These are phyloP conservation scores for Furcula furcula DNA, from an alignment of 2,888 invertebrate genomes.

Conservation along the genomic window DNA sequence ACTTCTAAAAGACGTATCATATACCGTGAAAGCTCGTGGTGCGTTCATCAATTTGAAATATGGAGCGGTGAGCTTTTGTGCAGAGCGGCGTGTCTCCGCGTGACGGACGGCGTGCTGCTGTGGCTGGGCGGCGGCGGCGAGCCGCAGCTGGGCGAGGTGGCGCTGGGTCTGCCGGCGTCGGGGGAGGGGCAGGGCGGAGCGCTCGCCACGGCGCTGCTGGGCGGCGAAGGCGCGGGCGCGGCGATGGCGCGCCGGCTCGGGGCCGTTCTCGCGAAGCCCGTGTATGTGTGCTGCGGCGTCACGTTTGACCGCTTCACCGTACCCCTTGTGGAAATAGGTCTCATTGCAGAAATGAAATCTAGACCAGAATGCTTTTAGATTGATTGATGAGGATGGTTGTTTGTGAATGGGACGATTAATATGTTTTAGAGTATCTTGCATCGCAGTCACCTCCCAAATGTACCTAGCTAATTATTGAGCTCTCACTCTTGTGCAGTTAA, in stretches of 20 bases:
- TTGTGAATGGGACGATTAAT: too few relatives aligned
- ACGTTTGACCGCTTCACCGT: conserved; percentile 47
- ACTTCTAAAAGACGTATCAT: conserved; percentile 43
- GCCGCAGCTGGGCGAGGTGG: conserved; percentile 36
- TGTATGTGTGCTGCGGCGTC: conserved; percentile 41
- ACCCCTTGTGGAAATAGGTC: conserved; percentile 44
- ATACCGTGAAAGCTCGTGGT: conserved; percentile 54
- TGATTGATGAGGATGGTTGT: too few relatives aligned
- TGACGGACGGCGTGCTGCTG: conserved; percentile 51
- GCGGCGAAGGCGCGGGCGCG: conserved; percentile 27
- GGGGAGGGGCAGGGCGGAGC: conserved; percentile 2
- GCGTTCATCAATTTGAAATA: conserved; percentile 53
- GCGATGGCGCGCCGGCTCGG: conserved; percentile 49
- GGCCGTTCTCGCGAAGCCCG: conserved; percentile 36
- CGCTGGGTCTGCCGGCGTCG: conserved; percentile 41
- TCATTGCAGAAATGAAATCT: conserved; percentile 46
- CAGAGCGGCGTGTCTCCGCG: conserved; percentile 43
- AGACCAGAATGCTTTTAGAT: conserved; percentile 38
- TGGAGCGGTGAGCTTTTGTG: conserved; percentile 51
- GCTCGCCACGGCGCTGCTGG: conserved; percentile 33
- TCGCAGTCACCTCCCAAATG: too few relatives aligned
- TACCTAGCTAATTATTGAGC: too few relatives aligned
- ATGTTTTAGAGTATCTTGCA: too few relatives aligned
- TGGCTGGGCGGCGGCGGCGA: conserved; percentile 48
- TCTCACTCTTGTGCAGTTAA: too few relatives aligned